Conservation (phyloP, 2,888 invertebrate species). For the Crepidodera aurea region DNA sequence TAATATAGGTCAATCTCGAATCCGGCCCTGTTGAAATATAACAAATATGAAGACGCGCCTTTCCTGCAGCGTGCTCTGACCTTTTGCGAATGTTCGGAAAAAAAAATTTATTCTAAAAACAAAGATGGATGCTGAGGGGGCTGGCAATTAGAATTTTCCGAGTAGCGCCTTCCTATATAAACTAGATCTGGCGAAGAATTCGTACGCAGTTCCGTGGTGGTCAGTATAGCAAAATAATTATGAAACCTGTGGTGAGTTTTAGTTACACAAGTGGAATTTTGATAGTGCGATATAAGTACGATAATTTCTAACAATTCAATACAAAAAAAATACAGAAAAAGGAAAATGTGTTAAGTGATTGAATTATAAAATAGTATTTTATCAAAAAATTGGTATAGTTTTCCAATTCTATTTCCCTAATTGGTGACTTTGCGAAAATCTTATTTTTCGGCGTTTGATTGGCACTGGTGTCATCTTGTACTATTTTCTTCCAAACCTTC, state of each 20-base stretch:
- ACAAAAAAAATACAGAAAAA: too few species aligned
- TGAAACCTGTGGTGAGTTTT: conserved; percentile 35
- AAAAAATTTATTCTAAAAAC: conserved; percentile 33
- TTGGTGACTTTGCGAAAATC: too few species aligned
- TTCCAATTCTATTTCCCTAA: too few species aligned
- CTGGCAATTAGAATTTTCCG: conserved; percentile 24
- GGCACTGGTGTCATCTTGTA: too few species aligned
- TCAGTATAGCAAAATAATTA: conserved; percentile 25
- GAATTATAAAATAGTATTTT: too few species aligned
- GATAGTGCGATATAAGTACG: not conserved
- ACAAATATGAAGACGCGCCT: conserved; percentile 36
- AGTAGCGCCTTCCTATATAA: conserved; percentile 32
- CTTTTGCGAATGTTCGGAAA: conserved; percentile 23
- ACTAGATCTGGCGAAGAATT: conserved; percentile 28
- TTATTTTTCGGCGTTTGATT: too few species aligned
- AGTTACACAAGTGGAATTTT: not conserved
- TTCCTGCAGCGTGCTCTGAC: conserved; percentile 16
- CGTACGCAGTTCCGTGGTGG: conserved; percentile 28
- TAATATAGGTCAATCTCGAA: not conserved
- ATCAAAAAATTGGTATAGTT: too few species aligned
- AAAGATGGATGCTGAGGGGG: conserved; percentile 28
- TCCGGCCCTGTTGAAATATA: conserved; percentile 29
- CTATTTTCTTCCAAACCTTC: too few species aligned
- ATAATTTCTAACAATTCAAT: not conserved
- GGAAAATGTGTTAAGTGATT: too few species aligned